Conservation (phyloP, 2,888 invertebrate species). For the Slavum lentiscoides region DNA sequence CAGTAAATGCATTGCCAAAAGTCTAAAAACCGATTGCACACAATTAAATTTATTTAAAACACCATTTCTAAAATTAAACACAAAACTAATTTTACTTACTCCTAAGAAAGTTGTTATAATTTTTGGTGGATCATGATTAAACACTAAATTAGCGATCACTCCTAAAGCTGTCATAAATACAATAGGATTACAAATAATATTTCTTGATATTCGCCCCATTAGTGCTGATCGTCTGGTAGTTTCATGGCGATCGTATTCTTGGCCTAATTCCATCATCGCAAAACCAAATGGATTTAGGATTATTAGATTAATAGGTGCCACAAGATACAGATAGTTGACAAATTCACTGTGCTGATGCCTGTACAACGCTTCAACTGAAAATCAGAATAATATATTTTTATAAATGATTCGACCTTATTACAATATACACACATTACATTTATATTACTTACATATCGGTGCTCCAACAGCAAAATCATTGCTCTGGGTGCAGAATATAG, state of each 20-base stretch:
- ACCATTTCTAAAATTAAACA: neutral
- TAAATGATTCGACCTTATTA: constrained; percentile 5
- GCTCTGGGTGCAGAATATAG: constrained; percentile 94
- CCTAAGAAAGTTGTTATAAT: constrained; percentile 75
- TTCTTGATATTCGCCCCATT: constrained; percentile 62
- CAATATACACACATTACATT: neutral
- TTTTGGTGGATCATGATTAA: constrained; percentile 76
- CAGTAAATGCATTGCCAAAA: constrained; percentile 86
- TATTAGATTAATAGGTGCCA: constrained; percentile 91
- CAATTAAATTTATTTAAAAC: constrained; percentile 3
- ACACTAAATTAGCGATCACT: constrained; percentile 79
- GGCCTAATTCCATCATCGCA: constrained; percentile 78
- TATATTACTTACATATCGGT: constrained; percentile 77
- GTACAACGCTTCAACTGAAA: constrained; percentile 82
- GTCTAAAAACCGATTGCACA: constrained; percentile 62
- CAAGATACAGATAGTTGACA: constrained; percentile 84
- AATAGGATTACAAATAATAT: constrained; percentile 84
- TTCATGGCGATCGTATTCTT: constrained; percentile 55
- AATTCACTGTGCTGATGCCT: constrained; percentile 84
- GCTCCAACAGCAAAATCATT: constrained; percentile 97
- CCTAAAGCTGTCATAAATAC: constrained; percentile 92
- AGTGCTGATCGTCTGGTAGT: constrained; percentile 50
- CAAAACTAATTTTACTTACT: constrained; percentile 62
- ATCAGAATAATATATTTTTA: constrained; percentile 54
- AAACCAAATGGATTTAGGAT: constrained; percentile 91